phyloP scores from a whole-genome alignment of 2,888 invertebrate genomes.

The Lumbricus terrestris region DNA sequence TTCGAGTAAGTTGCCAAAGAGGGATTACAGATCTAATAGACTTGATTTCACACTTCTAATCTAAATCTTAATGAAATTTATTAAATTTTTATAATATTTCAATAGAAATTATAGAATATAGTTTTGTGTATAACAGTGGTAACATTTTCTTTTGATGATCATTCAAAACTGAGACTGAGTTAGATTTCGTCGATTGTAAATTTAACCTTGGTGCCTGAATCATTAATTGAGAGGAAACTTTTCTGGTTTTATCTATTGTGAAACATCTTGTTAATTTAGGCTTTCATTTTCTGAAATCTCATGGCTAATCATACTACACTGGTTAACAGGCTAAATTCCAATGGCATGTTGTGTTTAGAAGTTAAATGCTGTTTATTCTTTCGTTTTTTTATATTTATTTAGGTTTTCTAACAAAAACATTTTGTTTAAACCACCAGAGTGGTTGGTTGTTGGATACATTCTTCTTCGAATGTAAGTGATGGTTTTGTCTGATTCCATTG shows the following conservation, averaged over 20 bases:
- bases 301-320: no score
- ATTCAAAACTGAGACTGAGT: neutral
- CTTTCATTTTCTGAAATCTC: slow-evolving; percentile 3
- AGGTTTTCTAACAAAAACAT: slow-evolving; percentile 30
- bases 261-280: neutral
- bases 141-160: neutral
- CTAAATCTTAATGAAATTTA: neutral
- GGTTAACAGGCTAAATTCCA: neutral
- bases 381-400: neutral
- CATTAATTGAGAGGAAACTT: neutral
- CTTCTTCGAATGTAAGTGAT: slow-evolving; percentile 28
- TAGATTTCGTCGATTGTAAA: neutral
- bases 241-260: neutral
- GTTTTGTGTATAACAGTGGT: neutral
- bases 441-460: slow-evolving; percentile 26
- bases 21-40: neutral
- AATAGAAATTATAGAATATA: neutral
- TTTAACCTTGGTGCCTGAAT: neutral
- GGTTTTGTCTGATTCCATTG: neutral
- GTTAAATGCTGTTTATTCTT: neutral
- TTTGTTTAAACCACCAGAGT: slow-evolving; percentile 26
- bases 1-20: neutral
- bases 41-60: neutral
- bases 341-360: neutral
- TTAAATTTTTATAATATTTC: neutral